phyloP scores from a whole-genome alignment of 2,797 vertebrate genomes.

The Odontamblyopus lacepedii region DNA sequence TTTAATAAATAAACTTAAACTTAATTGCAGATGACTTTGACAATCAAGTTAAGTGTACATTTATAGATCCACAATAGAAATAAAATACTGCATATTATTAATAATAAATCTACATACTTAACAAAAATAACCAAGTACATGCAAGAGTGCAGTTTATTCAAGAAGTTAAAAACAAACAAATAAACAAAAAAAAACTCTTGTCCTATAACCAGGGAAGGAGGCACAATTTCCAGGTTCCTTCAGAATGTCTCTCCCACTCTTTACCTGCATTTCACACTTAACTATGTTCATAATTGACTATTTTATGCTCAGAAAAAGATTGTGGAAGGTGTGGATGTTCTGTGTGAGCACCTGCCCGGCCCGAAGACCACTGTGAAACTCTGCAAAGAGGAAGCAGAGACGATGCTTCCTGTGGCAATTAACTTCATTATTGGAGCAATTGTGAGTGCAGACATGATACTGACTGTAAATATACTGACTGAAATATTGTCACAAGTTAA shows the following conservation, averaged over 20 bases:
- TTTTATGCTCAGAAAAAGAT: constrained; percentile 62
- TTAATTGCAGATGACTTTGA: not conserved
- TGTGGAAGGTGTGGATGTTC: constrained; percentile 36
- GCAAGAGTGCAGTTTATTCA: constrained; percentile 55
- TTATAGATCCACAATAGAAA: too few relatives aligned
- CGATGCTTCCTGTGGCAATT: constrained; percentile 65
- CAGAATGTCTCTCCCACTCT: too few relatives aligned
- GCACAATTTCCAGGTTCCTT: too few relatives aligned
- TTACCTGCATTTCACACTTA: too few relatives aligned
- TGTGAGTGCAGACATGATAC: constrained; percentile 46
- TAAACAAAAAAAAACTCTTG: too few relatives aligned
- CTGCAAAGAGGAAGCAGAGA: constrained; percentile 72
- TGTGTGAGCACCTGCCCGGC: constrained; percentile 66
- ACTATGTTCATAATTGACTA: not conserved
- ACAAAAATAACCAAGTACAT: constrained; percentile 6
- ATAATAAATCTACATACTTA: not conserved
- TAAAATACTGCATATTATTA: too few relatives aligned
- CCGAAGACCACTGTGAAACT: constrained; percentile 17
- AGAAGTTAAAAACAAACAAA: constrained; percentile 6
- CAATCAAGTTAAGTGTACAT: too few relatives aligned
- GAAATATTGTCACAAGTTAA: not conserved
- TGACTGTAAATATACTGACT: not conserved
- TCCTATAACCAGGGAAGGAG: too few relatives aligned
- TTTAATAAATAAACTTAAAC: not conserved
- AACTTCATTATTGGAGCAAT: constrained; percentile 53